Conservation (phyloP, 1,140 invertebrate genomes). For the Goniozus legneri region DNA sequence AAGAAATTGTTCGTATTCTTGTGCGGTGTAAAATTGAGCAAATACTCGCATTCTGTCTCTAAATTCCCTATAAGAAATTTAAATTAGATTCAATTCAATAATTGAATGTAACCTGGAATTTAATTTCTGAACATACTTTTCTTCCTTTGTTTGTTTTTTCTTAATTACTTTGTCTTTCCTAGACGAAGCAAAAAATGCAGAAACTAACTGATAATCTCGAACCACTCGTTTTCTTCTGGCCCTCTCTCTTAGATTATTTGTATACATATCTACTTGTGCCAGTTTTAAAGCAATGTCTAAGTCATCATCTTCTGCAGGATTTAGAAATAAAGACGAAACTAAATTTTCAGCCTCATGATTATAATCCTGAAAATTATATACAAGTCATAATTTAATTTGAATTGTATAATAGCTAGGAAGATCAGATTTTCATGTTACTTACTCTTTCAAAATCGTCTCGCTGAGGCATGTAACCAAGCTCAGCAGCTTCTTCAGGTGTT, state of each 20-base stretch:
- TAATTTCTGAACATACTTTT: conserved; percentile 59
- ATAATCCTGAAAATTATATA: conserved; percentile 65
- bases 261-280: conserved; percentile 82
- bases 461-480: conserved; percentile 94
- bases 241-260: conserved; percentile 77
- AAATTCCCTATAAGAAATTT: conserved; percentile 60
- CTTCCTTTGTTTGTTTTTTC: conserved; percentile 68
- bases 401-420: conserved; percentile 2
- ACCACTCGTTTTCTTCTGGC: conserved; percentile 83
- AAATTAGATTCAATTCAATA: not conserved
- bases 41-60: conserved; percentile 79
- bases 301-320: conserved; percentile 80
- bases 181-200: conserved; percentile 68
- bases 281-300: conserved; percentile 72
- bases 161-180: conserved; percentile 57
- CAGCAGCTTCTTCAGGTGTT: conserved; percentile 75
- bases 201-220: conserved; percentile 80
- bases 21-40: conserved; percentile 81
- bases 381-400: not conserved
- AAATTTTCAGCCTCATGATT: conserved; percentile 89
- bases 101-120: not conserved
- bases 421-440: conserved; percentile 20
- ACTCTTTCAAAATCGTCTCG: conserved; percentile 94
- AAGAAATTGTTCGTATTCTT: conserved; percentile 78
- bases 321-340: conserved; percentile 76